phyloP scores from a whole-genome alignment of 2,888 invertebrate species.

The Thysanoteuthis rhombus region DNA sequence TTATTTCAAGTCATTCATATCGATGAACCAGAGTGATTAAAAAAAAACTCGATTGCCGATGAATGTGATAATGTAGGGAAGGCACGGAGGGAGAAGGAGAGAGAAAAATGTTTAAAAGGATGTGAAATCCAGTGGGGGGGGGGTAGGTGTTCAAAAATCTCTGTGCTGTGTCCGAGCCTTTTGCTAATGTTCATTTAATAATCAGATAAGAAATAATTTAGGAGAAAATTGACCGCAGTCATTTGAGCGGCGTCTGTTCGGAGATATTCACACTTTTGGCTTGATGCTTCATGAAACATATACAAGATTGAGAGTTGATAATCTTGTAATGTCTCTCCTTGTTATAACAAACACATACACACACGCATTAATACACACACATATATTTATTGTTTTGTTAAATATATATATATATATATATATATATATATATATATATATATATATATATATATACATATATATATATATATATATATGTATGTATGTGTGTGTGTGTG shows the following conservation, averaged over 20 bases:
- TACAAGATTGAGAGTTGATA: background rate
- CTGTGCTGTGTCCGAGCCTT: background rate
- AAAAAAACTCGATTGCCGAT: background rate
- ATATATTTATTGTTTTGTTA: too few relatives aligned
- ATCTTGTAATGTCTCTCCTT: background rate
- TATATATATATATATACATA: background rate
- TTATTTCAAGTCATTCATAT: background rate
- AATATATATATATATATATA: background rate
- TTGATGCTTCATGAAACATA: too few relatives aligned
- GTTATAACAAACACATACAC: background rate
- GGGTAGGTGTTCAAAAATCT: background rate
- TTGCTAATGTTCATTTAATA: background rate
- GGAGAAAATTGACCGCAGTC: background rate
- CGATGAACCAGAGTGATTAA: background rate
- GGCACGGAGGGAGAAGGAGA: background rate
- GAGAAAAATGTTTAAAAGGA: background rate
- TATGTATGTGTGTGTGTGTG: background rate
- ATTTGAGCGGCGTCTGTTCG: too few relatives aligned
- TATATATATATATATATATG: background rate
- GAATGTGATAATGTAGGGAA: background rate
- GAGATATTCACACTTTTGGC: background rate
- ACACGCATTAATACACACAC: too few relatives aligned
- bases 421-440: background rate
- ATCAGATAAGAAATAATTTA: background rate
- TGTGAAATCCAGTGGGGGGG: background rate